phyloP scores from a whole-genome alignment of 2,888 invertebrate species.

The Lathronympha strigana region DNA sequence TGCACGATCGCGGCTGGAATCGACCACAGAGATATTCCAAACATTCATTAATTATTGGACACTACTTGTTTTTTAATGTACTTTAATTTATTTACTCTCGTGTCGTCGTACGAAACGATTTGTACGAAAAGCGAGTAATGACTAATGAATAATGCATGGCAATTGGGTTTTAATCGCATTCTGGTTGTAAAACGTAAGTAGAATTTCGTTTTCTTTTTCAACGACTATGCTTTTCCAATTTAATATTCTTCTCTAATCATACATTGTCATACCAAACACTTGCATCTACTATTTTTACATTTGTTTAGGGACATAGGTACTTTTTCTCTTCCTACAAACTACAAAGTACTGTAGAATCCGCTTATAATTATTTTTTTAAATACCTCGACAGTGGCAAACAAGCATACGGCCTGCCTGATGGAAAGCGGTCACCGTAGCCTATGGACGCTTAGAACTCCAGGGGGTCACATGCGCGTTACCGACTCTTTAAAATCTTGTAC shows the following conservation, averaged over 20 bases:
- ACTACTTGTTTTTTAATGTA: constrained; percentile 42
- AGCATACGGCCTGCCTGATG: no score
- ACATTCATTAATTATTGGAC: constrained; percentile 49
- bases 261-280: no score
- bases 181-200: constrained; percentile 10
- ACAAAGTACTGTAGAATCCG: no score
- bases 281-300: no score
- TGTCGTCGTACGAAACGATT: constrained; percentile 35
- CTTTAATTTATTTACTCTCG: constrained; percentile 38
- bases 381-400: no score
- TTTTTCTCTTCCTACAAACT: no score
- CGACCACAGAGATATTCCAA: constrained; percentile 45
- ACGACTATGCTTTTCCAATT: neutral
- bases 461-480: no score
- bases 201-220: neutral
- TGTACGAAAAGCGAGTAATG: constrained; percentile 30
- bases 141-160: constrained; percentile 30
- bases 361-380: no score
- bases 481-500: no score
- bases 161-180: constrained; percentile 14
- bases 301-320: no score
- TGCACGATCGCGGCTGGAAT: constrained; percentile 38
- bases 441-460: no score
- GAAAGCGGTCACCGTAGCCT: no score
- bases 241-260: neutral